A percentile compares a stretch with the other conserved stretches of the same genome.
These are phyloP conservation scores for Stramonita haemastoma DNA, from an alignment of 2,888 invertebrate genomes.

Conservation along the genomic window DNA sequence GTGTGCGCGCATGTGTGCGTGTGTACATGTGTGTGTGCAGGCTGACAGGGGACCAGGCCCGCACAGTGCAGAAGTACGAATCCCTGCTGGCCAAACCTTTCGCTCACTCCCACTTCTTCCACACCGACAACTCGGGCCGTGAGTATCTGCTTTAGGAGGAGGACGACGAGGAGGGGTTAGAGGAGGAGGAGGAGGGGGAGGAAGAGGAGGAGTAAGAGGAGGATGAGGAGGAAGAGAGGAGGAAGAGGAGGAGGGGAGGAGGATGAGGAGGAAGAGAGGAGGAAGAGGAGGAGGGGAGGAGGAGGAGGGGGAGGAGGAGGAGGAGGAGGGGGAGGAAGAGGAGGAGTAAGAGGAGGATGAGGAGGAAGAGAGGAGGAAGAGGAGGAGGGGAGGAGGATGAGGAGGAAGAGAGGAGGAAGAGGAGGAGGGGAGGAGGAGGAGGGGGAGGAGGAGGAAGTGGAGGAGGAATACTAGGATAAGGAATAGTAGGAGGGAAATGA, in stretches of 20 bases:
- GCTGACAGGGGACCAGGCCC: constrained; percentile 58
- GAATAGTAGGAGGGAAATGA: not conserved
- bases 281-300: not conserved
- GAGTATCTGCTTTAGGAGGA: constrained; percentile 26
- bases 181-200: not conserved
- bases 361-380: not conserved
- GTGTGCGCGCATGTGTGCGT: not conserved
- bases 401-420: not conserved
- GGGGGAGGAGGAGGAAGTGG: not conserved
- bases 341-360: not conserved
- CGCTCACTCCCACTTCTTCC: constrained; percentile 66
- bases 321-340: not conserved
- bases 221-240: not conserved
- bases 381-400: not conserved
- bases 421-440: not conserved
- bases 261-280: not conserved
- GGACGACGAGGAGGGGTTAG: not conserved
- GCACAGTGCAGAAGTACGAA: constrained; percentile 60
- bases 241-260: not conserved
- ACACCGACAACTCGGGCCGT: constrained; percentile 67
- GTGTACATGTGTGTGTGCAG: constrained; percentile 47
- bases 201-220: not conserved
- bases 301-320: not conserved
- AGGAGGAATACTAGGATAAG: not conserved
- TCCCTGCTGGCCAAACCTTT: constrained; percentile 57